Conservation (phyloP, 2,113 vertebrate genomes). For the Protobothrops mucrosquamatus region DNA sequence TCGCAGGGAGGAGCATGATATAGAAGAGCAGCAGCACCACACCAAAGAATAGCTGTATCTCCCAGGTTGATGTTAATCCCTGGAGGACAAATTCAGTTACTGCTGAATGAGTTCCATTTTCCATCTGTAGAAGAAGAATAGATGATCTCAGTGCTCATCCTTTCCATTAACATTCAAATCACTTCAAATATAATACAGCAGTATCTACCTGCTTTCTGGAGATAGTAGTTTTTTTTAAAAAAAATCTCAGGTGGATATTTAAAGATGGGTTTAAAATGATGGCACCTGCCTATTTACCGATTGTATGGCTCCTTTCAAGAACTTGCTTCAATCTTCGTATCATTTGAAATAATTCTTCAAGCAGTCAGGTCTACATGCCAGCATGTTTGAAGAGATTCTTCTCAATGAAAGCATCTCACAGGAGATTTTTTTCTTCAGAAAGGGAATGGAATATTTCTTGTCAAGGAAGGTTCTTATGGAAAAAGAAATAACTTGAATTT, state of each 20-base stretch:
- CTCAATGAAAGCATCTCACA: too few species aligned
- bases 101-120: not conserved
- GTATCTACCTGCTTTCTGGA: too few species aligned
- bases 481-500: too few species aligned
- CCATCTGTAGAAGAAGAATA: not conserved
- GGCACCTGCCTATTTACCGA: too few species aligned
- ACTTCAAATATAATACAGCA: not conserved
- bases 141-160: not conserved
- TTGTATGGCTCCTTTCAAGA: not conserved
- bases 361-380: too few species aligned
- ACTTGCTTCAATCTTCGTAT: not conserved
- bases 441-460: too few species aligned
- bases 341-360: not conserved
- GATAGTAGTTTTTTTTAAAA: not conserved
- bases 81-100: conserved; percentile 41
- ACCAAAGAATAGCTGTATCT: conserved; percentile 50
- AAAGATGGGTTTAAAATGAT: not conserved
- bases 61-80: conserved; percentile 32
- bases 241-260: not conserved
- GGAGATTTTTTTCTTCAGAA: too few species aligned
- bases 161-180: not conserved
- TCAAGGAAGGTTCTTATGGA: too few species aligned
- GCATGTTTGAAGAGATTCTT: too few species aligned
- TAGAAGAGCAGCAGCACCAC: conserved; percentile 47
- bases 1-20: conserved; percentile 41